Evolutionary conservation across 64 coral and sea anemone genomes (phyloP).

Genomic region (Porites australiensis): DNA sequence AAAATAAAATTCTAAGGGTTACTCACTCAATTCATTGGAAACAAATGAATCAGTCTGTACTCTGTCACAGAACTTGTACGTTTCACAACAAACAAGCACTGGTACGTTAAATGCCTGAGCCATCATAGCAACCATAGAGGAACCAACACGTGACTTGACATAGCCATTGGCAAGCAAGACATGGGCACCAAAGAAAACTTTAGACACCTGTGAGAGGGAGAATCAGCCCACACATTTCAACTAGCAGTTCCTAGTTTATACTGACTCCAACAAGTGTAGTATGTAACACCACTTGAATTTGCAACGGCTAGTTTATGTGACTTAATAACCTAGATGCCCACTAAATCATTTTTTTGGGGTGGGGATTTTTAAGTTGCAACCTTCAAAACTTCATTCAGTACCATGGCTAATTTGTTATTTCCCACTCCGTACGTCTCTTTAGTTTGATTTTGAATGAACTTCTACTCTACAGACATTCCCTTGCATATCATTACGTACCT

Average conservation of each 20-base stretch:
- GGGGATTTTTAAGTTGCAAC: no score
- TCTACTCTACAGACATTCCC: no score
- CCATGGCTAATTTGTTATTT: no score
- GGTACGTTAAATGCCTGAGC: conserved; percentile 94
- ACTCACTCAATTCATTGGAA: conserved; percentile 96
- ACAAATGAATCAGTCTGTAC: conserved; percentile 99
- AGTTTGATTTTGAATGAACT: not conserved
- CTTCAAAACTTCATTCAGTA: no score
- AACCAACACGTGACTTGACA: conserved; percentile 96
- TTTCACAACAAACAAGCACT: conserved; percentile 98
- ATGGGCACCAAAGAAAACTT: conserved; percentile 99
- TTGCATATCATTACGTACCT: conserved; percentile 50
- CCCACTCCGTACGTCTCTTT: no score
- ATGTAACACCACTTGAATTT: no score
- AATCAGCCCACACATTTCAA: not conserved
- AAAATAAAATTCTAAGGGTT: no score
- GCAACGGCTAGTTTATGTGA: no score
- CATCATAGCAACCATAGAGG: conserved; percentile 95
- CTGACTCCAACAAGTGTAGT: no score
- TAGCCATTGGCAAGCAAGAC: conserved; percentile 96
- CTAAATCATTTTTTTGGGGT: no score
- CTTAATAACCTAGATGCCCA: no score
- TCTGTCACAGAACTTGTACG: conserved; percentile 97
- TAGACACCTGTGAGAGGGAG: conserved; percentile 76
- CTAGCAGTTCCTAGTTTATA: no score